Percentiles rank a stretch among this genome's conserved stretches.
Conservation (phyloP, 2,888 invertebrate species). For the Tromatobia lineatoria region DNA sequence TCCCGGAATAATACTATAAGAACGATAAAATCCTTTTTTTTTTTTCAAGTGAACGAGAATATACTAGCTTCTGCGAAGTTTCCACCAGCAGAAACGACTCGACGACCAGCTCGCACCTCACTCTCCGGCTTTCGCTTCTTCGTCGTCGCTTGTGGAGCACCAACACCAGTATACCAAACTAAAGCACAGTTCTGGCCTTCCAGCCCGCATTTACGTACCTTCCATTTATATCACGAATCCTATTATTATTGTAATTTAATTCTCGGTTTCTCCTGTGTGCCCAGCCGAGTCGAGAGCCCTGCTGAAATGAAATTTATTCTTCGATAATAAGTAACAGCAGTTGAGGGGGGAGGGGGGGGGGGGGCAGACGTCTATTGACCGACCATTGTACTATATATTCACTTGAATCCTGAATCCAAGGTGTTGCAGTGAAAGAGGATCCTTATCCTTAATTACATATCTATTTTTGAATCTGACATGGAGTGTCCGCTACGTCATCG, state of each 20-base stretch:
- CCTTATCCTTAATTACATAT: conserved; percentile 1
- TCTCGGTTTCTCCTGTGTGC: conserved; percentile 58
- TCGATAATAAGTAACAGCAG: conserved; percentile 57
- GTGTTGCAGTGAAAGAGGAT: neutral
- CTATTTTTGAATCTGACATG: conserved; percentile 6
- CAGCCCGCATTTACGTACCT: conserved; percentile 52
- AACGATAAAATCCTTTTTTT: conserved; percentile 9
- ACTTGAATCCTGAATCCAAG: conserved; percentile 1
- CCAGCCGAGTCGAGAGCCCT: conserved; percentile 22
- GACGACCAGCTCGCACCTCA: conserved; percentile 55
- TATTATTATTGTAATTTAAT: conserved; percentile 69
- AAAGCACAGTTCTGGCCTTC: conserved; percentile 42
- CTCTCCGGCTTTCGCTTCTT: conserved; percentile 54
- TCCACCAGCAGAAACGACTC: conserved; percentile 40
- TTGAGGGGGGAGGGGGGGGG: neutral
- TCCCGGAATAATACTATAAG: conserved; percentile 31
- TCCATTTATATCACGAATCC: conserved; percentile 60
- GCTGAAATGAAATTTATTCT: conserved; percentile 65
- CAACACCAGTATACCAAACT: conserved; percentile 36
- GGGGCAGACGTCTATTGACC: neutral
- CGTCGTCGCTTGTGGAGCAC: conserved; percentile 39
- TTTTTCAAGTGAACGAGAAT: conserved; percentile 33
- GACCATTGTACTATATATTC: conserved; percentile 2
- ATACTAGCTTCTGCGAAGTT: conserved; percentile 55
- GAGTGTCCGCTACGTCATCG: neutral